phyloP scores from a whole-genome alignment of 2,888 invertebrate genomes.

The Tryphoninae sp. region DNA sequence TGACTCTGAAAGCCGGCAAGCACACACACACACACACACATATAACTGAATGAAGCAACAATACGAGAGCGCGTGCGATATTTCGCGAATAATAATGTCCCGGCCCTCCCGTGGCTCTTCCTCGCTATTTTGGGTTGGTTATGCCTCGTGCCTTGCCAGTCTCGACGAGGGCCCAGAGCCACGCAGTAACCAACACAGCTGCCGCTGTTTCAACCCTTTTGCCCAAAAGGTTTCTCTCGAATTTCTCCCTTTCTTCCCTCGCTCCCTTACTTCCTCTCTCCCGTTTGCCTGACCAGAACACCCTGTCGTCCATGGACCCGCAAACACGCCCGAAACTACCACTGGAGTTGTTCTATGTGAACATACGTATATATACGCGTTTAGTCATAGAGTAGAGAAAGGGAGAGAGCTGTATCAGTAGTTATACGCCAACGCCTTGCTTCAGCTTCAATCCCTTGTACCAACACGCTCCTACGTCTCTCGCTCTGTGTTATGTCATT shows the following conservation, averaged over 20 bases:
- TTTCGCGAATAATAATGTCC: conserved; percentile 48
- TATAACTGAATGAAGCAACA: conserved; percentile 47
- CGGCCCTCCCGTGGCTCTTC: conserved; percentile 45
- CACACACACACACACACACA: conserved; percentile 25
- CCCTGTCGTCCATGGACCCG: conserved; percentile 42
- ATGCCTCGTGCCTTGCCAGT: conserved; percentile 42
- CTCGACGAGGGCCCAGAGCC: conserved; percentile 14
- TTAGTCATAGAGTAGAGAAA: background rate
- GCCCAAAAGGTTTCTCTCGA: conserved; percentile 42
- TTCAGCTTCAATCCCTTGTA: conserved; percentile 18
- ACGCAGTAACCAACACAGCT: conserved; percentile 14
- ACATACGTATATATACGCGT: background rate
- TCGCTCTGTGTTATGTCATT: conserved; percentile 29
- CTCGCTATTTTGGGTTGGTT: conserved; percentile 38
- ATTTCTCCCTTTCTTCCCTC: conserved; percentile 26
- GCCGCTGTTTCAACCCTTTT: conserved; percentile 57
- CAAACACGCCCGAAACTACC: conserved; percentile 51
- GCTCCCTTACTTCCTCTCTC: conserved; percentile 22
- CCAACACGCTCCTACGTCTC: conserved; percentile 10
- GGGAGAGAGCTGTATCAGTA: conserved; percentile 9
- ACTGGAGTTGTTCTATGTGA: background rate
- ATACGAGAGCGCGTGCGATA: conserved; percentile 51
- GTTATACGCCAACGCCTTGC: conserved; percentile 20
- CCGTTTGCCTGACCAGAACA: conserved; percentile 31
- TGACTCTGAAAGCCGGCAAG: conserved; percentile 21